Percentiles rank a stretch among this genome's conserved stretches.
These are phyloP conservation scores for Scaptomyza tumidula DNA, from an alignment of 2,888 invertebrate genomes.

Conservation along the genomic window DNA sequence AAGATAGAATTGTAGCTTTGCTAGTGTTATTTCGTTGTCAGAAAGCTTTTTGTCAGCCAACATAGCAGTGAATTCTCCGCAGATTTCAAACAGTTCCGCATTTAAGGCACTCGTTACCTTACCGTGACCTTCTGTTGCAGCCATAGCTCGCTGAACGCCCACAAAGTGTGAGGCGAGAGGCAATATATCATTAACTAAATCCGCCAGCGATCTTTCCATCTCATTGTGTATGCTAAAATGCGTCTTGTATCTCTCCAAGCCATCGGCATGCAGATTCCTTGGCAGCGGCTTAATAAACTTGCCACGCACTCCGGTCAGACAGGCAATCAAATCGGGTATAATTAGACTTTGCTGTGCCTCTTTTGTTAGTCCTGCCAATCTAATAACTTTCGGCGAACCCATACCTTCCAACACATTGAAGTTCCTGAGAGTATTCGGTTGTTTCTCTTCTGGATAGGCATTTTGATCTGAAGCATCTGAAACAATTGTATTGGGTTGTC, in stretches of 20 bases:
- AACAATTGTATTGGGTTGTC: no score
- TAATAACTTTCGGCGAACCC: constrained; percentile 38
- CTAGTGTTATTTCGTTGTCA: constrained; percentile 90
- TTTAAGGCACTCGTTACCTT: constrained; percentile 96
- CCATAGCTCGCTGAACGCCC: constrained; percentile 91
- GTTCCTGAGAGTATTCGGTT: constrained; percentile 79
- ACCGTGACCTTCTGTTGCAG: constrained; percentile 87
- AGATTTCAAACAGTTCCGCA: constrained; percentile 91
- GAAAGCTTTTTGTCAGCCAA: constrained; percentile 93
- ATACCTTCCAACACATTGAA: constrained; percentile 73
- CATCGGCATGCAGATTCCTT: background rate
- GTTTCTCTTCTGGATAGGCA: constrained; percentile 49
- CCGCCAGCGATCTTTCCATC: constrained; percentile 89
- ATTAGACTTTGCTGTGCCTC: constrained; percentile 89
- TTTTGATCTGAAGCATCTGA: background rate
- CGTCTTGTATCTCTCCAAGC: constrained; percentile 84
- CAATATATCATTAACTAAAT: constrained; percentile 87
- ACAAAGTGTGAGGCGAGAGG: constrained; percentile 95
- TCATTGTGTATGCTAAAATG: constrained; percentile 89
- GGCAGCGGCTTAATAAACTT: constrained; percentile 86
- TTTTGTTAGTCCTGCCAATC: constrained; percentile 86
- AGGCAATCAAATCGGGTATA: constrained; percentile 92
- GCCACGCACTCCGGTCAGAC: constrained; percentile 90
- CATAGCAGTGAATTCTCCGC: constrained; percentile 93
- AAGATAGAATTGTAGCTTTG: constrained; percentile 95